Conservation (phyloP, 2,888 invertebrate species). For the Iphiclides podalirius region DNA sequence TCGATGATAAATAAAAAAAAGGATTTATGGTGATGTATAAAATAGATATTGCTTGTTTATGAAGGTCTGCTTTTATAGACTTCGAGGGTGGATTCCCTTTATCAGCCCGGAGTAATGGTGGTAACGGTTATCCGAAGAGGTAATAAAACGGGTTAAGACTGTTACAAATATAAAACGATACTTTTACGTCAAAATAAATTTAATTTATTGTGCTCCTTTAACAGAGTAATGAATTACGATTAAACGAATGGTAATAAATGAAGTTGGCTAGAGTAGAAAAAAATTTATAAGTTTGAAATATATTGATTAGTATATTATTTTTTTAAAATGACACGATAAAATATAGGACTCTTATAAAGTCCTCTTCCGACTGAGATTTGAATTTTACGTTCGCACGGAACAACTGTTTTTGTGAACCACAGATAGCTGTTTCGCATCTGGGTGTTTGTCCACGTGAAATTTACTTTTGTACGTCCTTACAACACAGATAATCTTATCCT, state of each 20-base stretch:
- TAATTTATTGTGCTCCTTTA: conserved; percentile 1
- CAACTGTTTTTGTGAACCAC: too few species aligned
- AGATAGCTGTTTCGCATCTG: too few species aligned
- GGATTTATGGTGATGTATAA: conserved; percentile 31
- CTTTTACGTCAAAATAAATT: conserved; percentile 16
- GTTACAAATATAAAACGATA: conserved; percentile 31
- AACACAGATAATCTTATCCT: too few species aligned
- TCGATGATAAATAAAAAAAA: conserved; percentile 33
- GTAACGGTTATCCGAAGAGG: conserved; percentile 58
- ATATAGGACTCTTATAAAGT: too few species aligned
- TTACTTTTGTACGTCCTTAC: too few species aligned
- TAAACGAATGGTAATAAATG: neutral
- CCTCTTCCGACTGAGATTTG: too few species aligned
- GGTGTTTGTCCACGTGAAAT: too few species aligned
- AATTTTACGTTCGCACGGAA: too few species aligned
- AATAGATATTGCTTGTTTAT: conserved; percentile 71
- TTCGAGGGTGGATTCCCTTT: conserved; percentile 58
- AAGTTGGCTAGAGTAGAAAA: too few species aligned
- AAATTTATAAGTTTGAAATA: too few species aligned
- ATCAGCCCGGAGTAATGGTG: conserved; percentile 58
- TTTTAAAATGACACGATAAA: too few species aligned
- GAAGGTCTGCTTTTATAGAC: conserved; percentile 65
- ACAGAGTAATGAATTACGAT: neutral
- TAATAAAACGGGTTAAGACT: conserved; percentile 48
- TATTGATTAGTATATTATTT: too few species aligned